These are phyloP conservation scores for Ceuthmochares aereus DNA, from an alignment of 2,113 vertebrate species.

Conservation along the genomic window DNA sequence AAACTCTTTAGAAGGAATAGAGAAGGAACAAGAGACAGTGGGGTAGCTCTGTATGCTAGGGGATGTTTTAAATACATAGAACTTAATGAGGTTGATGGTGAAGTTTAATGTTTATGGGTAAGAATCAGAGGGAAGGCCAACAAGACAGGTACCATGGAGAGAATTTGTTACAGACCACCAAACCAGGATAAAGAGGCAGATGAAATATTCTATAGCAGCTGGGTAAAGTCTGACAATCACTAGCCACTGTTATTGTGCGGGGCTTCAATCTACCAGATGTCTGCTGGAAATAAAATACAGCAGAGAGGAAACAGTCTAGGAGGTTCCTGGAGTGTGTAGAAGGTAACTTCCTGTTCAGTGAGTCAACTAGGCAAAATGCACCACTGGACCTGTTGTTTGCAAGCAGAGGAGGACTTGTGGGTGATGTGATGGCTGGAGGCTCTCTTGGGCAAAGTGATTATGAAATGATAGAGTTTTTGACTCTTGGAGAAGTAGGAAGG, in stretches of 20 bases:
- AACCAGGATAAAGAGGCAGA: not conserved
- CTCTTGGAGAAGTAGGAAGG: not conserved
- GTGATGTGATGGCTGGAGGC: not conserved
- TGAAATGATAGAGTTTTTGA: not conserved
- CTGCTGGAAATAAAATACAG: not conserved
- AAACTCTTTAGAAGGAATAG: not conserved
- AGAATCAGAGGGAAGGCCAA: not conserved
- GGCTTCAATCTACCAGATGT: not conserved
- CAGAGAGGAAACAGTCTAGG: not conserved
- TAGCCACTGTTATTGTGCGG: not conserved
- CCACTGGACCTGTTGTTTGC: not conserved
- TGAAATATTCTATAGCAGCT: not conserved
- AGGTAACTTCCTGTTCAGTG: not conserved
- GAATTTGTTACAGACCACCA: not conserved
- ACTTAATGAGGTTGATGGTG: not conserved
- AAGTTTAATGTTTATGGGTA: not conserved
- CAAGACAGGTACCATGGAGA: not conserved
- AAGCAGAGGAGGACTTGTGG: not conserved
- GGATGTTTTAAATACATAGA: not conserved
- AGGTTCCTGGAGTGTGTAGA: not conserved
- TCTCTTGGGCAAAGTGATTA: fast-evolving
- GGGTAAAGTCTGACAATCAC: not conserved
- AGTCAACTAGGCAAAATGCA: not conserved
- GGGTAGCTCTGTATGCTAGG: not conserved
- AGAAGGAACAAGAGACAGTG: not conserved